Base-by-base conservation (phyloP, 2,888 invertebrate genomes). In the Poecilobothrus nobilitatus region DNA sequence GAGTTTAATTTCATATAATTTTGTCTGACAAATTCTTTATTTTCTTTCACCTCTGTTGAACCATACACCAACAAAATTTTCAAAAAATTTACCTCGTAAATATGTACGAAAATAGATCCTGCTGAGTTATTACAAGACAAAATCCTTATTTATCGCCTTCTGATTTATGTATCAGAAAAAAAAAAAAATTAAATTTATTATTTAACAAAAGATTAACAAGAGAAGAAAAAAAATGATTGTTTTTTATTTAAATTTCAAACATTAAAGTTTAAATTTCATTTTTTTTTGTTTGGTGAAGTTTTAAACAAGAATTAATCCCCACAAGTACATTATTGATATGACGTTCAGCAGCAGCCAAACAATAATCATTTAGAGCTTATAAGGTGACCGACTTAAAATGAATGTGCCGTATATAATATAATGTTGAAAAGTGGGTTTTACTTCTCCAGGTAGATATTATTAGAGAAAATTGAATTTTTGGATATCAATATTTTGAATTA, bases 121-220 rank as follows among this genome's bases (percentile, higher is more conserved):
- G 80, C 80, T 80, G 79, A 80, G 79, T 80, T 80, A 80, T 80
- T 80, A 80, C 80, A 80, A 79, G 80, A 80, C 79, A 80, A 80
- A 80, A 80, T 80, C 78, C 79, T 80, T 80, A 80, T 80, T 80
- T 80, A 80, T 80, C 80, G 79, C 79, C 79, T 78, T 78, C 79
- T 79, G 80, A 80, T 80, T 80, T 80, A 80, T 79, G 53, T n/a
- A 53, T 53, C 41, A 41, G 53, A 53, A n/a, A n/a, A 37, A 37
- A 12, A 37, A 7, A 1, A 37, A n/a, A 53, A 53, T 53, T 53
- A 18, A 53, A 53, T 12, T 53, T 12, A 53, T 12, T 18, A 53
- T 18, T 12, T 18, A 18, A 53, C 15, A 53, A 18, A 53, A 53
- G 6, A 53, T 12, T 12, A 53, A n/a, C 53, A n/a, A 53, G 18